These are phyloP conservation scores for Rhinogobio ventralis DNA, from an alignment of 2,797 vertebrate species.

Conservation along the genomic window DNA sequence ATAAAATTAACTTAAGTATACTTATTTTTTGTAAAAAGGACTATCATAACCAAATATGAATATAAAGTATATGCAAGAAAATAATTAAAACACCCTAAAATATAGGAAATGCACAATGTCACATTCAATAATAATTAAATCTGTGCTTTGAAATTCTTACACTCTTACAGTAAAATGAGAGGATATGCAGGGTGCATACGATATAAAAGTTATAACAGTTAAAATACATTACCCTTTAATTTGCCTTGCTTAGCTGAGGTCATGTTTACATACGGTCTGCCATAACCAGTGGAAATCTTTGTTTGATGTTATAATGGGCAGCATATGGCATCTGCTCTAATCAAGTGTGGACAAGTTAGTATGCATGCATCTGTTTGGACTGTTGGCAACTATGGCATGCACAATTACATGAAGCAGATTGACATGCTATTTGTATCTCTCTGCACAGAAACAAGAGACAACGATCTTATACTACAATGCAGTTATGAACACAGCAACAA, in stretches of 20 bases:
- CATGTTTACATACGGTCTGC: slow-evolving; percentile 9
- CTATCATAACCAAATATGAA: neutral
- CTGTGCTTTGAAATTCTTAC: neutral
- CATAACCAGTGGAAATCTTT: neutral
- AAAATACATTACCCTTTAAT: neutral
- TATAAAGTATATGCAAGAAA: neutral
- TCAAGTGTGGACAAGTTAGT: slow-evolving; percentile 41
- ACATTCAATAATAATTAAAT: neutral
- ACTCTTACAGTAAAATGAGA: neutral
- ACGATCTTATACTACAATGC: slow-evolving; percentile 20
- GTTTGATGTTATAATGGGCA: slow-evolving; percentile 38
- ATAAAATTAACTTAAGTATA: neutral
- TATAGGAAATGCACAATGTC: neutral
- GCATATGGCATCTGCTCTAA: slow-evolving; percentile 38
- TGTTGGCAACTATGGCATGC: slow-evolving; percentile 38
- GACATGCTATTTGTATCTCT: neutral
- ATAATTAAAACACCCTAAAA: neutral
- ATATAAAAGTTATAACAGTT: neutral
- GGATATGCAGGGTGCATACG: too few relatives aligned
- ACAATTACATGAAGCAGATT: slow-evolving; percentile 15
- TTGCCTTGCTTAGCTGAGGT: slow-evolving; percentile 17
- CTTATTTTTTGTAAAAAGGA: neutral
- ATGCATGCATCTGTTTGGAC: slow-evolving; percentile 29
- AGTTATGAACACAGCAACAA: slow-evolving; percentile 1
- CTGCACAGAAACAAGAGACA: neutral